Conservation (phyloP, 2,797 vertebrate species). For the Odontamblyopus lacepedii region DNA sequence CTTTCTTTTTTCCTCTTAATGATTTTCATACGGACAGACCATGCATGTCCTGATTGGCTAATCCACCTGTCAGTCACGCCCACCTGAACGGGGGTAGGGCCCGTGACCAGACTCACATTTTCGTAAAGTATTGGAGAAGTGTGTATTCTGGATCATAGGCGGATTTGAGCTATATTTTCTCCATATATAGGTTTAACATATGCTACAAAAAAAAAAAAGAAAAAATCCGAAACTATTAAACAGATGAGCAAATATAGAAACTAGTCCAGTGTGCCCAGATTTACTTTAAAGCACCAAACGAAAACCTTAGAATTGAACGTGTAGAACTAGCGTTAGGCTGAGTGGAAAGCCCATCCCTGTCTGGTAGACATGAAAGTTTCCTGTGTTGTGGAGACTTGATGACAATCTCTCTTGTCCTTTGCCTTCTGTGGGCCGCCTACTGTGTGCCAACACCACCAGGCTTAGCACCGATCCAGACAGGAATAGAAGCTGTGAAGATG, state of each 20-base stretch:
- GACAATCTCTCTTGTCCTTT: conserved; percentile 52
- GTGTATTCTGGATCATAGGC: too few species aligned
- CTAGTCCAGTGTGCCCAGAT: neutral
- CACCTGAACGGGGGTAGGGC: too few species aligned
- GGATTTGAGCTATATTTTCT: too few species aligned
- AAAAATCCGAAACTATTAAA: neutral
- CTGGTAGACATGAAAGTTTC: conserved; percentile 47
- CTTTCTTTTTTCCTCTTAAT: too few species aligned
- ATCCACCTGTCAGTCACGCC: too few species aligned
- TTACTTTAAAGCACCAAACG: neutral
- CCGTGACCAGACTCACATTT: too few species aligned
- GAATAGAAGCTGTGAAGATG: conserved; percentile 43
- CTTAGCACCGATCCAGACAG: conserved; percentile 34
- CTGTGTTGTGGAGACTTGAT: conserved; percentile 37
- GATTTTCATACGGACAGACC: too few species aligned
- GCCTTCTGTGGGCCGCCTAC: conserved; percentile 47
- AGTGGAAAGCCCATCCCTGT: conserved; percentile 10
- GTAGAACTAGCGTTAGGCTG: neutral
- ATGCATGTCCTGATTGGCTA: too few species aligned
- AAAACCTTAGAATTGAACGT: neutral
- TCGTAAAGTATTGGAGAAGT: too few species aligned
- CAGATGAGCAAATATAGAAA: neutral
- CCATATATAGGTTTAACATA: too few species aligned
- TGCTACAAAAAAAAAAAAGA: neutral
- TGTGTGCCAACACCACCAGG: conserved; percentile 30